Evolutionary conservation across 2,888 invertebrate genomes (phyloP).

Genomic region (Oeneis ivallda): DNA sequence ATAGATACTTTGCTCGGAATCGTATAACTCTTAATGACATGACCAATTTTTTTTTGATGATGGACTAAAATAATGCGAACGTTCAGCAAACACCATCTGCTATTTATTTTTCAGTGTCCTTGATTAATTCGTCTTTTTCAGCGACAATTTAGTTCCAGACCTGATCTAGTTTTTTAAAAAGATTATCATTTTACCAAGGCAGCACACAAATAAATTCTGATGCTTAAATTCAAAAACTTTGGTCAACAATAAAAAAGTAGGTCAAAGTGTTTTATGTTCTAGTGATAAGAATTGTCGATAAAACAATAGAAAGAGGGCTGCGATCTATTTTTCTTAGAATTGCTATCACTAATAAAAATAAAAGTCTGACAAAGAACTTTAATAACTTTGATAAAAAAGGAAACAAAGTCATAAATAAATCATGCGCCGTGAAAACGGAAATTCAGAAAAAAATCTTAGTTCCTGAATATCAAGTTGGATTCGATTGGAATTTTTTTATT

Average conservation of each 20-base stretch:
- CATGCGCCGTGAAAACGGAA: neutral
- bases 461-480: no score
- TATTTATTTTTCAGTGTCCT: no score
- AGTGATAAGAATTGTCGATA: neutral
- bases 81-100: no score
- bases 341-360: slow-evolving; percentile 14
- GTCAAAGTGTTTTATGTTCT: neutral
- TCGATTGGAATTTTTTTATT: no score
- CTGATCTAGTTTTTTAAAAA: no score
- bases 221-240: neutral
- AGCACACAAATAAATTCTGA: neutral
- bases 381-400: slow-evolving; percentile 9
- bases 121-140: neutral
- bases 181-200: neutral
- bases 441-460: neutral
- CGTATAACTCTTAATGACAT: neutral
- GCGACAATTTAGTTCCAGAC: neutral
- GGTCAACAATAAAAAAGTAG: neutral
- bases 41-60: neutral
- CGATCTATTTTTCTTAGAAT: neutral
- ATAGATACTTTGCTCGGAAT: slow-evolving; percentile 22
- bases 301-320: neutral
- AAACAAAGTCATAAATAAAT: slow-evolving; percentile 16
- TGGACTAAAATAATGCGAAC: no score
- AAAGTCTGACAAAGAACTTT: slow-evolving; percentile 5